These are phyloP conservation scores for Mesoclemmys tuberculata DNA, from an alignment of 2,113 vertebrate genomes.

Conservation along the genomic window DNA sequence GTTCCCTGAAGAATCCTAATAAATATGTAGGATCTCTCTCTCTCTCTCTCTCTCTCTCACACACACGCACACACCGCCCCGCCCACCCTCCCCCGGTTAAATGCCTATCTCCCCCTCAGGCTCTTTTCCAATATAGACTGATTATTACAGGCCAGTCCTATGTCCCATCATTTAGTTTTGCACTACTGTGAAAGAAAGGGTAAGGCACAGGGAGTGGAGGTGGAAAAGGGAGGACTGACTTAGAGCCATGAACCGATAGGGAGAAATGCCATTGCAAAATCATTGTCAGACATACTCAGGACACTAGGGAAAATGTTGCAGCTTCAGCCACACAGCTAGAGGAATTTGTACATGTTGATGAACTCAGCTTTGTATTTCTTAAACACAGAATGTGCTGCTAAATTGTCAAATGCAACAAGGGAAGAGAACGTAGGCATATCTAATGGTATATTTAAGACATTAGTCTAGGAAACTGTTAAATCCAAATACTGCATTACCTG, in stretches of 20 bases:
- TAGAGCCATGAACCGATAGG: background rate
- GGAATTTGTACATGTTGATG: background rate
- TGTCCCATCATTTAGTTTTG: background rate
- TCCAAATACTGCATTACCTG: background rate
- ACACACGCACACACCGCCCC: too few species aligned
- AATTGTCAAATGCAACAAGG: background rate
- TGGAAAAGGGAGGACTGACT: background rate
- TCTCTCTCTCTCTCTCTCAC: too few species aligned
- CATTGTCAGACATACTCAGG: background rate
- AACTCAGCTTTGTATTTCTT: background rate
- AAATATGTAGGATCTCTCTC: too few species aligned
- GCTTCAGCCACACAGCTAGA: background rate
- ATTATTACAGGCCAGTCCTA: background rate
- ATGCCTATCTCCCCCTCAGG: background rate
- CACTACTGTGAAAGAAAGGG: background rate
- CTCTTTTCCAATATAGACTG: background rate
- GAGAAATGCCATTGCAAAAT: background rate
- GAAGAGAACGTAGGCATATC: background rate
- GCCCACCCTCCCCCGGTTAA: too few species aligned
- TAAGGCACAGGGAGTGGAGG: background rate
- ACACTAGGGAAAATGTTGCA: background rate
- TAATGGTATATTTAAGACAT: background rate
- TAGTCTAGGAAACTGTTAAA: background rate
- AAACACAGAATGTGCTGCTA: background rate
- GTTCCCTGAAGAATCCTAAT: background rate